Evolutionary conservation across 2,888 invertebrate genomes (phyloP).

Genomic region (Metallyticus violacea): DNA sequence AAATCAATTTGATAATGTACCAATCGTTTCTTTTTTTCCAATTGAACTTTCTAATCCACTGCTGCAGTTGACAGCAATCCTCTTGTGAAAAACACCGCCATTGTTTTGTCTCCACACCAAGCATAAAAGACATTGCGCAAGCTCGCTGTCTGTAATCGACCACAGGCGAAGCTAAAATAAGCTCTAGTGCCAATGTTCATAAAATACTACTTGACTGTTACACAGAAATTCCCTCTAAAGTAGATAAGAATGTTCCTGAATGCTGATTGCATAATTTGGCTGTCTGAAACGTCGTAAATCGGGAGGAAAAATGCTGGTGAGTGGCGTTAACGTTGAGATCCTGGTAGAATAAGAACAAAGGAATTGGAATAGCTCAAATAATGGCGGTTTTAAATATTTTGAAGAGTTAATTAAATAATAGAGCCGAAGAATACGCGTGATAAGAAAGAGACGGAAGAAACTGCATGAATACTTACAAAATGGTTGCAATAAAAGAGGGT

Average conservation of each 20-base stretch:
- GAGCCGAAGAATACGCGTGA: no score
- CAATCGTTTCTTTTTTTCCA: neutral
- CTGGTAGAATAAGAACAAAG: no score
- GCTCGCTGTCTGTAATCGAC: neutral
- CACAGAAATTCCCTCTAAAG: neutral
- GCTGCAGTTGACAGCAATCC: neutral
- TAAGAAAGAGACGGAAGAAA: no score
- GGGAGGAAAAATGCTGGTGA: no score
- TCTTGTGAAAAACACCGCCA: neutral
- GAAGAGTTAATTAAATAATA: no score
- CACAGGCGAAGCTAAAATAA: neutral
- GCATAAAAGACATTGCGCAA: no score
- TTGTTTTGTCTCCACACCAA: neutral
- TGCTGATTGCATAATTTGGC: neutral
- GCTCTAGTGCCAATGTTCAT: neutral
- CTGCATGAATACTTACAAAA: no score
- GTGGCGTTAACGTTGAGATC: no score
- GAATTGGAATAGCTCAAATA: no score
- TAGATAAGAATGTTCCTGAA: neutral
- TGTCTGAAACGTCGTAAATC: neutral
- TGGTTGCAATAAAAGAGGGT: no score
- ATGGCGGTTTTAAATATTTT: no score
- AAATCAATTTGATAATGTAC: neutral
- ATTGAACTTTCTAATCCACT: neutral
- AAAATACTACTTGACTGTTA: neutral